Evolutionary conservation across 2,113 vertebrate species (phyloP).

Genomic region (Hippoglossus stenolepis): DNA sequence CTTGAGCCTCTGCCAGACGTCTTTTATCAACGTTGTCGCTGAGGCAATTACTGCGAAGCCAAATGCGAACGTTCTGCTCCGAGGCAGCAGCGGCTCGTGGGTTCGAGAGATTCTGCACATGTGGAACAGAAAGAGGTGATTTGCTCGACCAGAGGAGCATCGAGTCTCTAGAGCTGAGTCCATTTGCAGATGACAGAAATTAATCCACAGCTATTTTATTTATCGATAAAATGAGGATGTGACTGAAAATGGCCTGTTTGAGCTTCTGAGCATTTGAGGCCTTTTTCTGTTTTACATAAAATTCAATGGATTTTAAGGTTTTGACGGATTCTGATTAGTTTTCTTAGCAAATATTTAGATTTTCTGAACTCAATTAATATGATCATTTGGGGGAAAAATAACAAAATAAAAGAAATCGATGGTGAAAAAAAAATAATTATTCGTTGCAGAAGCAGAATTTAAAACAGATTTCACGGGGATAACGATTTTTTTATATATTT

Average conservation of each 20-base stretch:
- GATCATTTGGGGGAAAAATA: background rate
- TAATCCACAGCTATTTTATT: no score
- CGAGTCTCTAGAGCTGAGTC: no score
- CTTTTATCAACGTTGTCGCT: slow-evolving; percentile 71
- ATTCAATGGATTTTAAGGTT: no score
- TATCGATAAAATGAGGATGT: no score
- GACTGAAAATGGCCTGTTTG: no score
- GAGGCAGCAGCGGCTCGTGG: slow-evolving; percentile 27
- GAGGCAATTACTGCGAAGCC: slow-evolving; percentile 62
- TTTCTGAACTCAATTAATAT: no score
- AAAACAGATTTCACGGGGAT: background rate
- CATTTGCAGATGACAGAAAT: no score
- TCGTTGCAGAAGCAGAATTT: background rate
- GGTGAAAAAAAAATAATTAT: background rate
- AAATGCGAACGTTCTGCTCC: slow-evolving; percentile 48
- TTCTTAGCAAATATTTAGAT: no score
- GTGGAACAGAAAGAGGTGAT: background rate
- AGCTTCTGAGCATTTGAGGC: no score
- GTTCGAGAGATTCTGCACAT: slow-evolving; percentile 14
- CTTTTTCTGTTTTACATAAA: no score
- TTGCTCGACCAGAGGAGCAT: no score
- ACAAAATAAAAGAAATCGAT: background rate
- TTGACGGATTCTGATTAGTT: no score
- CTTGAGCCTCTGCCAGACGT: slow-evolving; percentile 65
- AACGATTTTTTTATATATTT: slow-evolving; percentile 40